Base-by-base conservation (phyloP, 1,140 invertebrate species). In the Elysia chlorotica region DNA sequence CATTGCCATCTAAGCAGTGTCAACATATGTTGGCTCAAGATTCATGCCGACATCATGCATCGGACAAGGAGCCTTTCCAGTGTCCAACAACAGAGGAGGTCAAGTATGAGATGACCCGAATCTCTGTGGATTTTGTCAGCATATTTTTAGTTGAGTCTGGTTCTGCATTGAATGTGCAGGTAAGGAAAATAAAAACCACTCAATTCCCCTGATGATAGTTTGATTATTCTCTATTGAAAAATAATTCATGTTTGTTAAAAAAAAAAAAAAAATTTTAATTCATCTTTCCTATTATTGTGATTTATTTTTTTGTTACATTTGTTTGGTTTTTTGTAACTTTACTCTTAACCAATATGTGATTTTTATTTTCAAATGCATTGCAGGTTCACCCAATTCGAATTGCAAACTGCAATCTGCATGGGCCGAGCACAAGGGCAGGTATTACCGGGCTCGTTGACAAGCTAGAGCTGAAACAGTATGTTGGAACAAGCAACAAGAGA, bases 401-500 rank as follows among this genome's bases (percentile, higher is more conserved):
- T 53, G 92, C 95, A 21, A 95, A 93, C 35, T 99, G 97, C 83
- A 98, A 99, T 90, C 89, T 99, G 6, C 96, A 98, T 85, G 95
- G 96, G 0, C 92, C 93, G 76, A 92, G 95, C 79, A 95, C 95
- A 6, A 93, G 94, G 77, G 93, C 92, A 28, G 97, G 97, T 0
- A 90, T 98, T 2, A 97, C 96, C n/a, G 92, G 92, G 33, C 89
- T 97, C 41, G 83, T 98, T 67, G 94, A 95, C 36, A 92, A 93
- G 73, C 91, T 95, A 71, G 88, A 92, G 61, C 79, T 95, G 4
- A 89, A 92, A 25, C 92, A 96, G 76, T 93, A 91, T 68, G 84
- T 88, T 6, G n/a, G n/a, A n/a, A n/a, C n/a, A n/a, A n/a, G n/a
- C n/a, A n/a, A n/a, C n/a, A n/a, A n/a, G n/a, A n/a, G n/a, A n/a